A percentile compares a stretch with the other conserved stretches of the same genome.
Evolutionary conservation across 2,888 invertebrate genomes (phyloP).

Genomic region (Orthosia gracilis): DNA sequence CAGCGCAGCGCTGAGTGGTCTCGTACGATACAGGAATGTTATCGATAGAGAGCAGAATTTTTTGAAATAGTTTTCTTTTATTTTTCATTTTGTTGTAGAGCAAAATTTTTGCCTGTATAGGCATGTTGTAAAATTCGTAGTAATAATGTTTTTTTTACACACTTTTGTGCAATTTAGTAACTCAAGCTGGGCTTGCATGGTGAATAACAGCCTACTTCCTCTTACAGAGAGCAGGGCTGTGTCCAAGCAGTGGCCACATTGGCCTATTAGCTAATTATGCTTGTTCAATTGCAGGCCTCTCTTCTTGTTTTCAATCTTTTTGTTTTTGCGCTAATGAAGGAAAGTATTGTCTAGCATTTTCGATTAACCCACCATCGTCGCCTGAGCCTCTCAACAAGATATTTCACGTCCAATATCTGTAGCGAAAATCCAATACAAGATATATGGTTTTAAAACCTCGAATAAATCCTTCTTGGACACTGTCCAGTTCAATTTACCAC

Average conservation of each 20-base stretch:
- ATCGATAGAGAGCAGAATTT: neutral
- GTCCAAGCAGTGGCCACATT: too few species aligned
- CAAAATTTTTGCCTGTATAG: neutral
- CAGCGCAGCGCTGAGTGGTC: neutral
- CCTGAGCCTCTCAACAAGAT: neutral
- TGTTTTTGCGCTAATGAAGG: neutral
- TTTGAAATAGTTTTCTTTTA: neutral
- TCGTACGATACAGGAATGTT: neutral
- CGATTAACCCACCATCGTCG: neutral
- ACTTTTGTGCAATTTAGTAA: too few species aligned
- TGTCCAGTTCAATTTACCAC: slow-evolving; percentile 29
- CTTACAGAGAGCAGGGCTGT: too few species aligned
- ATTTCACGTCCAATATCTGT: neutral
- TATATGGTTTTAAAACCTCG: slow-evolving; percentile 8
- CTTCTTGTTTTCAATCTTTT: neutral
- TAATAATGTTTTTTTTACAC: too few species aligned
- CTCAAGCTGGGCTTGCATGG: too few species aligned
- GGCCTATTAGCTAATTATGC: too few species aligned
- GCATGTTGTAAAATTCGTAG: neutral
- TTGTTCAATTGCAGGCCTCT: neutral
- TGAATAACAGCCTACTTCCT: too few species aligned
- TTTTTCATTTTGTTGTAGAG: neutral
- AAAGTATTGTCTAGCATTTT: neutral
- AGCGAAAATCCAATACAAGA: slow-evolving; percentile 10
- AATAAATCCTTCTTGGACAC: slow-evolving; percentile 8